Base-by-base conservation (phyloP, 2,113 vertebrate species). In the Odontesthes bonariensis region DNA sequence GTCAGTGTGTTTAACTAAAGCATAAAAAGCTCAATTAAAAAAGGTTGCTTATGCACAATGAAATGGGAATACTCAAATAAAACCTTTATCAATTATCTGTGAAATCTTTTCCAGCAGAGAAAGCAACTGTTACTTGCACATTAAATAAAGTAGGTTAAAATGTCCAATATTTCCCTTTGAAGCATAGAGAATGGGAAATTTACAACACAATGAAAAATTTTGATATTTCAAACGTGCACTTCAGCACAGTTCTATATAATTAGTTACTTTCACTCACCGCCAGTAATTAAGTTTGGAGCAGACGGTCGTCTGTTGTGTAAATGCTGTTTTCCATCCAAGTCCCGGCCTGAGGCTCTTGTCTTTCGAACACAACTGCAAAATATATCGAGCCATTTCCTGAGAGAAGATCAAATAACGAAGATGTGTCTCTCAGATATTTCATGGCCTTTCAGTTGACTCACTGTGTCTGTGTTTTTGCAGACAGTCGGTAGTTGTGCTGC, bases 351-450 rank as follows among this genome's bases (percentile, higher is more conserved):
- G 85, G 90, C 85, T 22, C 53, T 81, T 56, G 52, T 70, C 33
- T 81, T 62, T 58, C 27, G 33, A 51, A 51, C 52, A 73, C 59
- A 72, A 82, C 53, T 63, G 17, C 59, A 83, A 64, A 77, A 83
- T 73, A 77, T 66, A 82, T 62, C 2, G 8, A 46, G 20, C 79
- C 88, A 83, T 90, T 81, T 88, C 67, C 83, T 52, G 71, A 68
- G 60, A 79, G 74, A 35, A 84, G 59, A 87, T 90, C 53, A 61
- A 84, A 90, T 90, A 69, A 83, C 38, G 40, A 71, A 88, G 85
- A 88, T 89, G 65, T 35, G 61, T 66, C 64, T 62, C 61, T 49
- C 17, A 70, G 85, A 86, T 88, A 85, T 49, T 42, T 61, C 4
- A 2, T 63, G 62, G 64, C 42, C 69, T 82, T 61, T 73, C 69